Base-by-base conservation (phyloP, 1,140 invertebrate genomes). In the Dendrolimus punctatus region DNA sequence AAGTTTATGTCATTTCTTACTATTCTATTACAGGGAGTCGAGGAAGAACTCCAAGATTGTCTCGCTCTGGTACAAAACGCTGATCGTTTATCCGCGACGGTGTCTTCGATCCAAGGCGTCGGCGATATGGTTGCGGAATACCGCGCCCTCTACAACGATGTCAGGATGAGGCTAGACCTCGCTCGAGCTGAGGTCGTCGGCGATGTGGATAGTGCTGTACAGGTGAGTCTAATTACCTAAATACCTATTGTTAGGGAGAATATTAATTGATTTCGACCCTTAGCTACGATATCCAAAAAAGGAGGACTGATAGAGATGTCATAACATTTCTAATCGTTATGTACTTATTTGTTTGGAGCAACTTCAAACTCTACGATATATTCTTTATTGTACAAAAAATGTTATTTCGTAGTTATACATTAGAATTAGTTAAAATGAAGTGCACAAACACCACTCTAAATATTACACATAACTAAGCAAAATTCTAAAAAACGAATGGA, bases 121-220 rank as follows among this genome's bases (percentile, higher is more conserved):
- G n/a, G 62, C 0, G 76, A 80, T 54, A 78, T 85, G 79, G 74
- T 73, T 45, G 68, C 71, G 2, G 82, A 85, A 57, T 85, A 85
- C 60, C 69, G 77, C 41, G 76, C 76, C 5, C 61, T 85, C n/a
- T 71, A 66, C 47, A 66, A 64, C 0, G 82, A 85, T 46, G 80
- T 85, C n/a, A 51, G 64, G 38, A 65, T 71, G 6, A 52, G 80
- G 2, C 58, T 85, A 0, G 62, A 71, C 40, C 59, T 71, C n/a
- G 80, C 82, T 0, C 41, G 77, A 5, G 74, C 71, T 5, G 77
- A 82, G n/a, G 64, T 85, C 37, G 65, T 76, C 5, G 73, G 68
- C 0, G 78, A 83, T 45, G 76, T 82, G 0, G 81, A 85, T 48
- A 60, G 60, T 44, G 80, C 82, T 59, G 74, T 85, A n/a, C 82